These are phyloP conservation scores for Rhabditoides inermis DNA, from an alignment of 2,888 invertebrate genomes.

Conservation along the genomic window DNA sequence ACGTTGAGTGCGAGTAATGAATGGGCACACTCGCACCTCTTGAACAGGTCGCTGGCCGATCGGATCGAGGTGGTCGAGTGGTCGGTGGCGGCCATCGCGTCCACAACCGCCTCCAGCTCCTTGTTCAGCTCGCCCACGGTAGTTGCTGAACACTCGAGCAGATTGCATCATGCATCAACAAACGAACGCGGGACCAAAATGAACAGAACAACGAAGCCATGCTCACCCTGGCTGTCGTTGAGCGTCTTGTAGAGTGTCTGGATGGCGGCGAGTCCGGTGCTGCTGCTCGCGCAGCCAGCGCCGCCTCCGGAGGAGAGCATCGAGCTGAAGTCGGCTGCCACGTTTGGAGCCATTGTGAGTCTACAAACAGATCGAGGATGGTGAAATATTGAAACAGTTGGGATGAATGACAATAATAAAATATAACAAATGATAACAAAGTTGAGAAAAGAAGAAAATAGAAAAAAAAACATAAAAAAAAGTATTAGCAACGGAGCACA, in stretches of 20 bases:
- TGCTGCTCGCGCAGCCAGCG: no score
- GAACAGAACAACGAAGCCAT: not conserved
- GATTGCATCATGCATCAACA: not conserved
- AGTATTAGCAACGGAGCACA: no score
- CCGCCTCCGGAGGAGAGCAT: no score
- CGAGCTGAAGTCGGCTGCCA: no score
- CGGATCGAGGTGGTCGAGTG: slow-evolving; percentile 54
- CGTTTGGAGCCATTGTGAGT: no score
- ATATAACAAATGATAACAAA: no score
- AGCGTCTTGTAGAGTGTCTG: slow-evolving; percentile 50
- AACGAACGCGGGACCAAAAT: not conserved
- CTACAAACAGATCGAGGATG: no score
- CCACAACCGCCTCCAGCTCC: slow-evolving; percentile 52
- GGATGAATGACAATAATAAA: no score
- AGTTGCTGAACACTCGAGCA: slow-evolving; percentile 36
- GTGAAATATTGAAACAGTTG: no score
- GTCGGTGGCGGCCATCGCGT: slow-evolving; percentile 53
- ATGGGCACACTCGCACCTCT: slow-evolving; percentile 43
- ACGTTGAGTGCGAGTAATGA: not conserved
- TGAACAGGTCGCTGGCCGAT: slow-evolving; percentile 55
- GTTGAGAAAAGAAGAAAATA: no score
- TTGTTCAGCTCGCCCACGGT: slow-evolving; percentile 53
- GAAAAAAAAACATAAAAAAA: no score
- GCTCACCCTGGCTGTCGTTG: slow-evolving; percentile 51
- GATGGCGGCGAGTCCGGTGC: slow-evolving; percentile 56